Base-by-base conservation (phyloP, 2,888 invertebrate species). In the Chymomyza procnemis region DNA sequence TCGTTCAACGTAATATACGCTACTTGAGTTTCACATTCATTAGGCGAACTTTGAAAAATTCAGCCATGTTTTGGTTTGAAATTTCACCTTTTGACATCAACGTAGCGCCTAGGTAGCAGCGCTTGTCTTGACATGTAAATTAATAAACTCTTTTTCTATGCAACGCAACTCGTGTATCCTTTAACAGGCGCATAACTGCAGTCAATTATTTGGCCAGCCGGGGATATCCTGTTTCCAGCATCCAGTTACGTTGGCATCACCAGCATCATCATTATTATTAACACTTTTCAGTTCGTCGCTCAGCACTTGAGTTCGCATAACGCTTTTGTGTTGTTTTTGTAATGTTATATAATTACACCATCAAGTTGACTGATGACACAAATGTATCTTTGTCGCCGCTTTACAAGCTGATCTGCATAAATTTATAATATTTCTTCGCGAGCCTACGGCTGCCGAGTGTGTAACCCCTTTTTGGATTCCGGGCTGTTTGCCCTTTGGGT, bases 321-420 rank as follows among this genome's bases (percentile, higher is more conserved):
- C 61, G 54, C 68, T 64, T 16, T 61, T 62, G 69, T 62, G 69
- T 70, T 78, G 73, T 75, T 73, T 75, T 65, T 75, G 71, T 78
- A 81, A 79, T 76, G 74, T 71, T 75, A 80, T 79, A 88, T 90
- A 91, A 91, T 90, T 90, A 91, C 90, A 89, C 88, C 89, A 91
- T 90, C 90, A 90, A 90, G 87, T 90, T 90, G 90, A 90, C 91
- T 90, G 91, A 90, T 90, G 90, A 91, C 89, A 89, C 88, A 89
- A 88, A 89, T 89, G 88, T 88, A 89, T 89, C 89, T 83, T 79
- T 88, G 89, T 89, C 89, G 80, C 82, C 78, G 56, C 85, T 81
- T 81, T 85, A 73, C 66, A 62, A 78, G 70, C 70, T 74, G 75
- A 86, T 87, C 81, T 88, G 88, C 87, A 88, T 89, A 88, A 84